Evolutionary conservation across 2,797 vertebrate genomes (phyloP).

Genomic region (Crocodylus rhombifer): DNA sequence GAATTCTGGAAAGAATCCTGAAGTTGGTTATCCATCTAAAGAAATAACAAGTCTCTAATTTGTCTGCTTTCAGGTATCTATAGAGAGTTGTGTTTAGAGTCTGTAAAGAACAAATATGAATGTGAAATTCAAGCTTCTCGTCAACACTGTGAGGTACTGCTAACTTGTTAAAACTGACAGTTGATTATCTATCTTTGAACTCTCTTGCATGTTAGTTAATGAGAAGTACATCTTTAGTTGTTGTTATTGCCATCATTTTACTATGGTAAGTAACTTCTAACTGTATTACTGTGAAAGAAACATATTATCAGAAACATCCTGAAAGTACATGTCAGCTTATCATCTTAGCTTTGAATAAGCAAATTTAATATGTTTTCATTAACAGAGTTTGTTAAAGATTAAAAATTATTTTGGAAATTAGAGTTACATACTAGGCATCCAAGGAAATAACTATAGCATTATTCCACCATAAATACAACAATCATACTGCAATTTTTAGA

Average conservation of each 20-base stretch:
- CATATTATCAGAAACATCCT: background rate
- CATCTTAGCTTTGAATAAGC: background rate
- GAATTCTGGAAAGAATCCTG: slow-evolving; percentile 26
- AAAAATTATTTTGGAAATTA: background rate
- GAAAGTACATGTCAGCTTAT: background rate
- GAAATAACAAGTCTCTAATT: slow-evolving; percentile 65
- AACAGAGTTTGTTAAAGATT: background rate
- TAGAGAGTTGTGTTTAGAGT: slow-evolving; percentile 95
- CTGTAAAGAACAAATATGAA: slow-evolving; percentile 98
- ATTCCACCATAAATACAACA: background rate
- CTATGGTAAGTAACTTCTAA: background rate
- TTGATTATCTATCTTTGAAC: slow-evolving; percentile 41
- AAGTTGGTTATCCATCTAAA: slow-evolving; percentile 8
- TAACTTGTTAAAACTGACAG: slow-evolving; percentile 48
- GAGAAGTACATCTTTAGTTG: slow-evolving; percentile 13
- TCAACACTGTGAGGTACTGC: slow-evolving; percentile 96
- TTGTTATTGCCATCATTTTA: background rate
- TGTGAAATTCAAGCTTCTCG: slow-evolving; percentile 98
- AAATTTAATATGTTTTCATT: background rate
- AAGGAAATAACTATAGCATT: background rate
- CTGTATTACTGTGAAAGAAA: background rate
- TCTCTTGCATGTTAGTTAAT: slow-evolving; percentile 39
- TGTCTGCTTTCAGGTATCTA: slow-evolving; percentile 86
- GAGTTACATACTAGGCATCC: background rate
- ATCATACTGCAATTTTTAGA: background rate